Evolutionary conservation across 2,113 vertebrate genomes (phyloP).

Genomic region (Indicator maculatus): DNA sequence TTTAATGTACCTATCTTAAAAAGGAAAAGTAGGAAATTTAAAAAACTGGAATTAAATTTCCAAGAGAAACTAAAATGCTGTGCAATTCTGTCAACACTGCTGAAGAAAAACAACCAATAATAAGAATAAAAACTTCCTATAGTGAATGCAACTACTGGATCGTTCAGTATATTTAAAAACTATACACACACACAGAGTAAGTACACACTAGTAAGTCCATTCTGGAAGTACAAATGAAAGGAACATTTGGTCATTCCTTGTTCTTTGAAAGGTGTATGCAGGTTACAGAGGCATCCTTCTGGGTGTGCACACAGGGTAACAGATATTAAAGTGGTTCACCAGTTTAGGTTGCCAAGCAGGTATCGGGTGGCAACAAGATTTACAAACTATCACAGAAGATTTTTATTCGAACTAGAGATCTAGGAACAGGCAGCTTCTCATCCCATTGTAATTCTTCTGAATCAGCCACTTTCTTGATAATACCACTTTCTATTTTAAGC

Average conservation of each 20-base stretch:
- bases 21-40: conserved; percentile 23
- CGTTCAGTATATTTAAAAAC: neutral
- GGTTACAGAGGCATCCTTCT: neutral
- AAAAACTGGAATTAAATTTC: neutral
- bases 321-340: neutral
- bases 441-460: conserved; percentile 34
- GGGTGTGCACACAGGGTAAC: neutral
- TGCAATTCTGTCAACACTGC: neutral
- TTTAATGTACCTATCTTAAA: neutral
- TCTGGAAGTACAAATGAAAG: neutral
- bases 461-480: conserved; percentile 45
- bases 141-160: neutral
- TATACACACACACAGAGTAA: neutral
- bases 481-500: conserved; percentile 50
- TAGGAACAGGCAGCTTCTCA: conserved; percentile 9
- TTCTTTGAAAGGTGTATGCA: neutral
- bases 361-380: neutral
- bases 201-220: neutral
- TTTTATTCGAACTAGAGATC: conserved; percentile 11
- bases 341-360: neutral
- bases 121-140: neutral
- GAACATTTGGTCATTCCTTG: neutral
- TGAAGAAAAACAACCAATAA: neutral
- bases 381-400: neutral
- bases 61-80: neutral